A percentile compares a stretch with the other conserved stretches of the same genome.
phyloP scores from a whole-genome alignment of 2,113 vertebrate species.

The Mesitornis unicolor region DNA sequence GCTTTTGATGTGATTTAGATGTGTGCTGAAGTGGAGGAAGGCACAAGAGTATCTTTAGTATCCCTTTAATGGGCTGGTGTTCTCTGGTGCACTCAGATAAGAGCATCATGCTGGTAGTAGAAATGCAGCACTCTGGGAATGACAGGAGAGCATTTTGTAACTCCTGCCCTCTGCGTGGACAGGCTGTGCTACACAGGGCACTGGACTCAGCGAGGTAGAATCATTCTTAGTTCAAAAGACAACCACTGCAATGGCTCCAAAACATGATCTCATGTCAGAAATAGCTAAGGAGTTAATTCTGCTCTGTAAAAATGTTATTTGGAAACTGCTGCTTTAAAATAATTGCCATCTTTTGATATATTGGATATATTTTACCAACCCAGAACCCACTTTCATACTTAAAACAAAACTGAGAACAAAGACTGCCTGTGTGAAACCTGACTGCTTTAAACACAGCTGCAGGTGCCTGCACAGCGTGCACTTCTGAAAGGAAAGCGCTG shows the following conservation, averaged over 20 bases:
- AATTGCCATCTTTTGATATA: conserved; percentile 4
- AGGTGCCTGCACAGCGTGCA: neutral
- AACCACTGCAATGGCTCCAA: neutral
- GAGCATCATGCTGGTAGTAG: neutral
- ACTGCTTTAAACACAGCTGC: conserved; percentile 6
- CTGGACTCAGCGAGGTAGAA: neutral
- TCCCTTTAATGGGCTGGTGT: neutral
- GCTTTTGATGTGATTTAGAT: neutral
- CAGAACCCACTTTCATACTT: neutral
- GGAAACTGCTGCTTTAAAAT: neutral
- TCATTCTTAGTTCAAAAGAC: neutral
- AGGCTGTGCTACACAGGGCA: neutral
- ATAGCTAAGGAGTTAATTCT: neutral
- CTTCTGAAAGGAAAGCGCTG: neutral
- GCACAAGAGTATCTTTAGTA: neutral
- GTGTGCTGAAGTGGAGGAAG: neutral
- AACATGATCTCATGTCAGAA: neutral
- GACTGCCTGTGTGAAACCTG: neutral
- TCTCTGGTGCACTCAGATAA: neutral
- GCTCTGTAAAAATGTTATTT: neutral
- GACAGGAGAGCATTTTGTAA: neutral
- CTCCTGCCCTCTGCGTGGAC: neutral
- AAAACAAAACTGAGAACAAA: conserved; percentile 49
- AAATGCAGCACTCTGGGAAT: neutral
- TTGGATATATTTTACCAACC: neutral